phyloP scores from a whole-genome alignment of 92 coral and sea anemone genomes.

The Zoanthus gigantus region DNA sequence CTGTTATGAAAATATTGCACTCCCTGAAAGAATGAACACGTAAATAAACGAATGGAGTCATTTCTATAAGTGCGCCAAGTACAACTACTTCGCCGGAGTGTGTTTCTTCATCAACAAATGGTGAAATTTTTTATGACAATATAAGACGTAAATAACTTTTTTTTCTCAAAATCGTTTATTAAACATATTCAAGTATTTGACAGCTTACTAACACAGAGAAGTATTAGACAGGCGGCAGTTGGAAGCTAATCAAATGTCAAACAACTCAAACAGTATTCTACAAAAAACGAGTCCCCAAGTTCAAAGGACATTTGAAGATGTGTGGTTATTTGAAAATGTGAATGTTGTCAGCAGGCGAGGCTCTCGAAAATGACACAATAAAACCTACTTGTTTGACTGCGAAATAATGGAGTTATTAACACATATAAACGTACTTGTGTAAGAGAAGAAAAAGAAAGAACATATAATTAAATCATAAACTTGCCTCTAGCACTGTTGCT shows the following conservation, averaged over 20 bases:
- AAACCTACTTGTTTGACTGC: not conserved
- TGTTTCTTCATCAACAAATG: not conserved
- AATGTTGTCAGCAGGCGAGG: not conserved
- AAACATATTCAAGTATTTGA: too few species aligned
- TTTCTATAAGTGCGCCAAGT: not conserved
- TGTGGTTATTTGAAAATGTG: not conserved
- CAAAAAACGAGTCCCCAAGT: not conserved
- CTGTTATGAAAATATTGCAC: not conserved
- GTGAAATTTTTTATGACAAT: not conserved
- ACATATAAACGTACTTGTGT: not conserved
- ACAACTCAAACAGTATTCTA: not conserved
- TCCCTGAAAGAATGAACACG: not conserved
- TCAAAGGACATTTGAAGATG: not conserved
- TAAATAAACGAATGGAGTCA: not conserved
- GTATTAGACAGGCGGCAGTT: not conserved
- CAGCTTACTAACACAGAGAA: too few species aligned
- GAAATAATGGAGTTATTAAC: not conserved
- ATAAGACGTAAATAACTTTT: not conserved
- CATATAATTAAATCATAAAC: not conserved
- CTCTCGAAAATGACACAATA: not conserved
- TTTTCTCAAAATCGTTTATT: too few species aligned
- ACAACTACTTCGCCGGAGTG: not conserved
- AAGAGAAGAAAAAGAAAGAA: not conserved
- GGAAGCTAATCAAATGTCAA: constrained; percentile 16
- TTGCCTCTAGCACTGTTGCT: not conserved